Percentiles rank a stretch among this genome's conserved stretches.
These are phyloP conservation scores for Pachydiplax longipennis DNA, from an alignment of 2,888 invertebrate species.

Conservation along the genomic window DNA sequence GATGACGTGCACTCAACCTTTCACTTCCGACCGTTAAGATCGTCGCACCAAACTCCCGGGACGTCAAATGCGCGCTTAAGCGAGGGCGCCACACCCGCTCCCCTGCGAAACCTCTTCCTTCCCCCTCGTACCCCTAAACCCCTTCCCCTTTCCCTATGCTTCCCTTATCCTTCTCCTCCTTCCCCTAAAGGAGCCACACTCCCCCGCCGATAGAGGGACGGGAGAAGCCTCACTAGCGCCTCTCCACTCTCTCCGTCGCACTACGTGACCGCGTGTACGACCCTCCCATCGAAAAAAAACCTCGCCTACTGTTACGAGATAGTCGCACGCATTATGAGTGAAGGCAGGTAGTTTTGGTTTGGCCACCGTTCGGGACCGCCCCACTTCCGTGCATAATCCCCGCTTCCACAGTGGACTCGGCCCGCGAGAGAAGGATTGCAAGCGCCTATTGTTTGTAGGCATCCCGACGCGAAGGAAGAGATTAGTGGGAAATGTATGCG, in stretches of 20 bases:
- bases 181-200: background rate
- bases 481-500: background rate
- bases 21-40: slow-evolving; percentile 11
- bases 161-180: background rate
- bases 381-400: background rate
- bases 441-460: background rate
- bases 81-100: slow-evolving; percentile 41
- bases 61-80: slow-evolving; percentile 35
- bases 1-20: background rate
- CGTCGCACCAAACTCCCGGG: slow-evolving; percentile 31
- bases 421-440: no score
- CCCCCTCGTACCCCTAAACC: background rate
- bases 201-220: background rate
- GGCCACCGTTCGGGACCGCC: no score
- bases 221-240: slow-evolving; percentile 14
- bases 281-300: background rate
- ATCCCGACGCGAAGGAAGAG: background rate
- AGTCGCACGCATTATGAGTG: background rate
- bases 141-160: background rate
- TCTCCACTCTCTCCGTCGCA: slow-evolving; percentile 27
- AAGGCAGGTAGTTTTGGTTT: background rate
- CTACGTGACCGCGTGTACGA: background rate
- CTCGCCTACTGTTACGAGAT: background rate
- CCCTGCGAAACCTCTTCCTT: background rate
- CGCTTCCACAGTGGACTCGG: background rate